Conservation (phyloP, 2,888 invertebrate genomes). For the Biston stratarius region DNA sequence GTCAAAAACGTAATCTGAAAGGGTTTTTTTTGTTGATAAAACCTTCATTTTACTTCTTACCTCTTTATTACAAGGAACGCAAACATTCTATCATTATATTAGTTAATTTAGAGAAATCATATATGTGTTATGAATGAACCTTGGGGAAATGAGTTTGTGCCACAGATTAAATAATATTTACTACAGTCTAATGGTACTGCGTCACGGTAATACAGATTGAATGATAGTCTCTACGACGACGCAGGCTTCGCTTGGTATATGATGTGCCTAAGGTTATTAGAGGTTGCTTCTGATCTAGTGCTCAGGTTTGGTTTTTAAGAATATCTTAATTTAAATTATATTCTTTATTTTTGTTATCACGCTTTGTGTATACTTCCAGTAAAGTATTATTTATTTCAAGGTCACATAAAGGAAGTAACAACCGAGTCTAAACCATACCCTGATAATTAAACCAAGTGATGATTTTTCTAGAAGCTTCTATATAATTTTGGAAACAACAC, state of each 20-base stretch:
- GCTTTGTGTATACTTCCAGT: too few relatives aligned
- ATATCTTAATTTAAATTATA: neutral
- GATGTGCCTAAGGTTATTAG: slow-evolving; percentile 7
- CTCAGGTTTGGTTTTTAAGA: neutral
- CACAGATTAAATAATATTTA: slow-evolving; percentile 1
- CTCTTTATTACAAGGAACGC: neutral
- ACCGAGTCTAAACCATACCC: too few relatives aligned
- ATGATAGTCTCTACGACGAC: neutral
- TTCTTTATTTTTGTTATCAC: too few relatives aligned
- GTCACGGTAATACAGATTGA: slow-evolving; percentile 7
- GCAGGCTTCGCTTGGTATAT: neutral
- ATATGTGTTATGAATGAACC: slow-evolving; percentile 43
- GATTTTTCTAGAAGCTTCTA: too few relatives aligned
- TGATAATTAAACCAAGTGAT: too few relatives aligned
- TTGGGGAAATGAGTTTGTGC: slow-evolving; percentile 41
- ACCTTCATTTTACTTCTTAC: neutral
- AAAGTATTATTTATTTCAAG: too few relatives aligned
- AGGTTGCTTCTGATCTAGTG: neutral
- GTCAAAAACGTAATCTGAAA: too few relatives aligned
- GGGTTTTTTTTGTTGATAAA: neutral
- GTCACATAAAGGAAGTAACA: too few relatives aligned
- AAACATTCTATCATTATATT: slow-evolving; percentile 11
- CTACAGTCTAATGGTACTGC: neutral
- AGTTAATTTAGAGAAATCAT: slow-evolving; percentile 47
- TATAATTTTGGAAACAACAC: too few relatives aligned